Evolutionary conservation across 1,140 invertebrate species (phyloP).

Genomic region (Sminthurides bifidus): DNA sequence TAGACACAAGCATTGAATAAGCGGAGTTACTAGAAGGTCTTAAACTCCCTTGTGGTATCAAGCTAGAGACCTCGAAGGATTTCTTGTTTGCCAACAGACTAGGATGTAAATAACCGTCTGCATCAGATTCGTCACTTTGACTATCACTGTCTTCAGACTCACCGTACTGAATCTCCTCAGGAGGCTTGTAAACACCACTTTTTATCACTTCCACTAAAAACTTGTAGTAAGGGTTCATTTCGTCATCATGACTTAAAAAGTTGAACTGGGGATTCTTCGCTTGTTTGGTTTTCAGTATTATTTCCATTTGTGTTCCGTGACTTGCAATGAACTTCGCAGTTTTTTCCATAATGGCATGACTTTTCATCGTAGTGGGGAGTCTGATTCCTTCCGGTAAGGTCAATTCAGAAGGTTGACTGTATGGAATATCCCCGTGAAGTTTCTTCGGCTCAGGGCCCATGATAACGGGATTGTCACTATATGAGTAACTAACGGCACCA

Average conservation of each 20-base stretch:
- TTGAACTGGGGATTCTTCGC: slow-evolving; percentile 83
- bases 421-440: slow-evolving; percentile 52
- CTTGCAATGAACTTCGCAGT: slow-evolving; percentile 85
- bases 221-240: slow-evolving; percentile 81
- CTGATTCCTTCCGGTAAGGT: slow-evolving; percentile 58
- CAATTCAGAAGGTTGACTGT: slow-evolving; percentile 53
- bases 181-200: slow-evolving; percentile 53
- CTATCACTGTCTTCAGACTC: slow-evolving; percentile 9
- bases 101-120: slow-evolving; percentile 17
- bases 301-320: slow-evolving; percentile 96
- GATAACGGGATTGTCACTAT: slow-evolving; percentile 13
- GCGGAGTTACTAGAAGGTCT: slow-evolving; percentile 69
- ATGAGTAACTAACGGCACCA: slow-evolving; percentile 13
- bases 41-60: slow-evolving; percentile 43
- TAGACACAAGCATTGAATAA: slow-evolving; percentile 69
- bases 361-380: slow-evolving; percentile 79
- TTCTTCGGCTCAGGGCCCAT: slow-evolving; percentile 33
- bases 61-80: slow-evolving; percentile 51
- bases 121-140: slow-evolving; percentile 10
- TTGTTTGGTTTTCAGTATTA: slow-evolving; percentile 94
- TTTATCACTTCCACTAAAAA: slow-evolving; percentile 70
- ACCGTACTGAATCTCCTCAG: slow-evolving; percentile 1
- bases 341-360: slow-evolving; percentile 90
- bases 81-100: slow-evolving; percentile 16
- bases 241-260: slow-evolving; percentile 77